Percentiles rank a stretch among this genome's conserved stretches.
Evolutionary conservation across 2,113 vertebrate species (phyloP).

Genomic region (Polypterus bichir): DNA sequence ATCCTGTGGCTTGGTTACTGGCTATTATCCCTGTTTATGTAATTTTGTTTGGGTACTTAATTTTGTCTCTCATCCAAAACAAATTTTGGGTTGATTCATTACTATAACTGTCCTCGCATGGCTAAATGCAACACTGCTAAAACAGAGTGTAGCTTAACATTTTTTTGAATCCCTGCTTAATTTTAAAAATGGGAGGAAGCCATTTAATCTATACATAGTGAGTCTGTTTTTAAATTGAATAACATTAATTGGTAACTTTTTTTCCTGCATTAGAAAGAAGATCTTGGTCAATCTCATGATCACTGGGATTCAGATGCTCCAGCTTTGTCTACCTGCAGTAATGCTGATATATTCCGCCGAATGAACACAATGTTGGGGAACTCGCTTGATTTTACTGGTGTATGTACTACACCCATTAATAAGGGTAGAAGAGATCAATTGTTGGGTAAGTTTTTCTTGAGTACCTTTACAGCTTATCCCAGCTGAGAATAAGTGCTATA

Average conservation of each 20-base stretch:
- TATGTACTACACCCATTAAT: constrained; percentile 77
- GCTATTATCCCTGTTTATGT: too few relatives aligned
- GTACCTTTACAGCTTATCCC: too few relatives aligned
- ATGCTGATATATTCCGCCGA: constrained; percentile 81
- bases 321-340: constrained; percentile 86
- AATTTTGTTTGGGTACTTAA: too few relatives aligned
- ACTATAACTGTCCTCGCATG: too few relatives aligned
- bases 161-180: too few relatives aligned
- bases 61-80: too few relatives aligned
- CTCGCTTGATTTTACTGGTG: constrained; percentile 82
- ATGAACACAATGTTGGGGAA: constrained; percentile 96
- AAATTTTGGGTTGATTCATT: too few relatives aligned
- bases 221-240: background rate
- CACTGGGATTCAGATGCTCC: constrained; percentile 67
- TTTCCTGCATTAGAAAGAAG: constrained; percentile 60
- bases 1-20: too few relatives aligned
- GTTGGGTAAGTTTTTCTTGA: constrained; percentile 48
- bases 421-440: constrained; percentile 61
- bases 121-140: too few relatives aligned
- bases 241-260: background rate
- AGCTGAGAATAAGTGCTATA: too few relatives aligned
- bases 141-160: too few relatives aligned
- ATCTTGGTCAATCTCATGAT: constrained; percentile 58
- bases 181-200: too few relatives aligned
- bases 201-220: background rate